phyloP scores from a whole-genome alignment of 2,113 vertebrate species.

The Ailuropoda melanoleuca region DNA sequence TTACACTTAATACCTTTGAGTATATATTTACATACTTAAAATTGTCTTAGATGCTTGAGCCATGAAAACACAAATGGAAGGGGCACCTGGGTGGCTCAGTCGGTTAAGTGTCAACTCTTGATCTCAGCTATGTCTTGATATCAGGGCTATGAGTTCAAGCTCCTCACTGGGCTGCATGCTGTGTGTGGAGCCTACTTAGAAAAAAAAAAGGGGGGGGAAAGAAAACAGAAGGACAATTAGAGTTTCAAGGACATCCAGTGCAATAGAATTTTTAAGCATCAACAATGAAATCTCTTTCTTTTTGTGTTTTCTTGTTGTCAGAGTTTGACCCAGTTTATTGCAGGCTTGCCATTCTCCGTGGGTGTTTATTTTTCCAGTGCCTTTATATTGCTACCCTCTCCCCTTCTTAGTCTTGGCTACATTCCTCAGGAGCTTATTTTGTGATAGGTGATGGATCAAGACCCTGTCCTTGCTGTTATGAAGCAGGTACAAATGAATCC shows the following conservation, averaged over 20 bases:
- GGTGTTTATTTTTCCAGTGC: not conserved
- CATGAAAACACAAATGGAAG: not conserved
- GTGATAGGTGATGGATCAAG: not conserved
- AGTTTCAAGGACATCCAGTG: not conserved
- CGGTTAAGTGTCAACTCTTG: not conserved
- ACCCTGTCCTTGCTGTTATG: not conserved
- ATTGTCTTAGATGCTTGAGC: not conserved
- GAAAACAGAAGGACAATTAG: not conserved
- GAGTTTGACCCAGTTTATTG: not conserved
- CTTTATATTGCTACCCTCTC: not conserved
- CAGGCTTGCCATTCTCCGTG: not conserved
- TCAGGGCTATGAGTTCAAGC: not conserved
- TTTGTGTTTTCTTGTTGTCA: not conserved
- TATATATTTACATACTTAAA: not conserved
- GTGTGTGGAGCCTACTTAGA: not conserved
- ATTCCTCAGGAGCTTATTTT: not conserved
- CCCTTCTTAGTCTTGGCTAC: not conserved
- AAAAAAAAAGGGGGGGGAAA: not conserved
- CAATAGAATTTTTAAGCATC: not conserved
- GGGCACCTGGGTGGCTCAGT: not conserved
- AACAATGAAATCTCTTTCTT: not conserved
- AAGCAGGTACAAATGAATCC: not conserved
- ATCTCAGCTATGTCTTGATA: not conserved
- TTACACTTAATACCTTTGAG: not conserved
- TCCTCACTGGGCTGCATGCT: not conserved